These are phyloP conservation scores for Crocallis elinguaria DNA, from an alignment of 2,888 invertebrate genomes.

Conservation along the genomic window DNA sequence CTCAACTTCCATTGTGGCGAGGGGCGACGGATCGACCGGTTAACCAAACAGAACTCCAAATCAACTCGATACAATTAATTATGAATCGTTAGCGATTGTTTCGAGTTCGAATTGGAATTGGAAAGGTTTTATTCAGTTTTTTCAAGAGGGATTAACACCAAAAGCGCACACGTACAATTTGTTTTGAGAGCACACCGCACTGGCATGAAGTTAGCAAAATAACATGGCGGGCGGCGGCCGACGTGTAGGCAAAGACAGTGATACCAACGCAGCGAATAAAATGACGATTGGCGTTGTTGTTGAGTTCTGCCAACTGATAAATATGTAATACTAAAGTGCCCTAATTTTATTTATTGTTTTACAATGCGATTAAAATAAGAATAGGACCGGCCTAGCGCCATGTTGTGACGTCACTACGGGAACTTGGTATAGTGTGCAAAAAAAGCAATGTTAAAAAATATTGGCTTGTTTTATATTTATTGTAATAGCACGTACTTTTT, in stretches of 20 bases:
- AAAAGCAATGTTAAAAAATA: no score
- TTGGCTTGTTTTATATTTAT: no score
- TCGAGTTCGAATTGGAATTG: slow-evolving; percentile 10
- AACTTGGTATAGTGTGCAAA: no score
- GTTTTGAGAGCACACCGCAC: slow-evolving; percentile 71
- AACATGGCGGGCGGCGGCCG: slow-evolving; percentile 52
- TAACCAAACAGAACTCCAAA: slow-evolving; percentile 41
- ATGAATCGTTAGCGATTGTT: slow-evolving; percentile 4
- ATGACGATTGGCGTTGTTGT: slow-evolving; percentile 12
- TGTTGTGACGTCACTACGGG: no score
- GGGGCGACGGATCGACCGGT: slow-evolving; percentile 42
- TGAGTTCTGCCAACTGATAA: slow-evolving; percentile 9
- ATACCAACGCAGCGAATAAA: slow-evolving; percentile 45
- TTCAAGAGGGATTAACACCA: slow-evolving; percentile 55
- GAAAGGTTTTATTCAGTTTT: slow-evolving; percentile 23
- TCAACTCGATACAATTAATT: slow-evolving; percentile 20
- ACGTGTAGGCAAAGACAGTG: slow-evolving; percentile 24
- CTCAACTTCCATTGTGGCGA: slow-evolving; percentile 79
- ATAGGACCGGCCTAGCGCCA: no score
- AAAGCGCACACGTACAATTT: slow-evolving; percentile 66
- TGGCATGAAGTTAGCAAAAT: slow-evolving; percentile 75
- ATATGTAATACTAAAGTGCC: no score
- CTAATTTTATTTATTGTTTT: no score
- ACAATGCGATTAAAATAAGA: no score
- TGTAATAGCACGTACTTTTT: no score